These are phyloP conservation scores for Willowsia nigromaculata DNA, from an alignment of 2,888 invertebrate species.

Conservation along the genomic window DNA sequence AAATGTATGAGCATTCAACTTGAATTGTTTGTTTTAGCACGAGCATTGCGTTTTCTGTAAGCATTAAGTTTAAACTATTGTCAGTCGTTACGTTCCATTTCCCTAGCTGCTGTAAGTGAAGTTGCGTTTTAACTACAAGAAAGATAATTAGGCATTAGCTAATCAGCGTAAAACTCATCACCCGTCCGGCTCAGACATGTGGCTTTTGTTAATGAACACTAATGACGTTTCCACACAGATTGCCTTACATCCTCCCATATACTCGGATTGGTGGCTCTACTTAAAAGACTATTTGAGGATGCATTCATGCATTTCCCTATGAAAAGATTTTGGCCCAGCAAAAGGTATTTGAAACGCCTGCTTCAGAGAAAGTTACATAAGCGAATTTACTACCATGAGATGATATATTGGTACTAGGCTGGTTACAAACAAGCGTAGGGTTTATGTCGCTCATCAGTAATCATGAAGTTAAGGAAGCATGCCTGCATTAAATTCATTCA, in stretches of 20 bases:
- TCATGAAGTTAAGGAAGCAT: slow-evolving; percentile 9
- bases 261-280: background rate
- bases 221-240: background rate
- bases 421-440: background rate
- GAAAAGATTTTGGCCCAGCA: background rate
- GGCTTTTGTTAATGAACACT: slow-evolving; percentile 7
- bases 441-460: slow-evolving; percentile 6
- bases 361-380: slow-evolving; percentile 47
- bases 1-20: background rate
- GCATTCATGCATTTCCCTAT: background rate
- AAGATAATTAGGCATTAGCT: background rate
- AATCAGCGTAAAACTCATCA: background rate
- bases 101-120: background rate
- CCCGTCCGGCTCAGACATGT: background rate
- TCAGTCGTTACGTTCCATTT: slow-evolving; percentile 52
- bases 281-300: background rate
- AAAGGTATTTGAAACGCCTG: background rate
- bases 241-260: too few species aligned
- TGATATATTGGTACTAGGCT: background rate
- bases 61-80: background rate
- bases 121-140: background rate
- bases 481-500: slow-evolving; percentile 4
- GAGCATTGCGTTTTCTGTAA: background rate
- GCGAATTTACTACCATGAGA: background rate
- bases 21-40: background rate